Evolutionary conservation across 2,888 invertebrate species (phyloP).

Genomic region (Microchrysa polita): DNA sequence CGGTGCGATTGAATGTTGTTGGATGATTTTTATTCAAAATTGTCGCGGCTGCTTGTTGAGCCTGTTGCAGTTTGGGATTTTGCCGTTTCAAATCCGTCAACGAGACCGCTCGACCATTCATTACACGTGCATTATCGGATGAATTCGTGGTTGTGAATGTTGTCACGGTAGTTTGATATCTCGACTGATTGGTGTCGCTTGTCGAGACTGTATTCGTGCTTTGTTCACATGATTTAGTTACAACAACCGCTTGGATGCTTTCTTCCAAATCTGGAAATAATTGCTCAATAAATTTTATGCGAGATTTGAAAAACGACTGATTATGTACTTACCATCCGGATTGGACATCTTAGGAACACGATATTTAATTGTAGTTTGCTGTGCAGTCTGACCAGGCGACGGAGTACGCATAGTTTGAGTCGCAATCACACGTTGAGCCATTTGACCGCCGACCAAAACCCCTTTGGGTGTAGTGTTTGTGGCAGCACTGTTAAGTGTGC

Average conservation of each 20-base stretch:
- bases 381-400: neutral
- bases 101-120: slow-evolving; percentile 59
- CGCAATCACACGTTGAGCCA: slow-evolving; percentile 34
- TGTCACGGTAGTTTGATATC: slow-evolving; percentile 56
- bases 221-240: slow-evolving; percentile 56
- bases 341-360: slow-evolving; percentile 36
- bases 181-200: neutral
- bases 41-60: slow-evolving; percentile 62
- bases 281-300: neutral
- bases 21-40: slow-evolving; percentile 57
- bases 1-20: slow-evolving; percentile 65
- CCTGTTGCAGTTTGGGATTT: slow-evolving; percentile 57
- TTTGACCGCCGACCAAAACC: slow-evolving; percentile 51
- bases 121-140: slow-evolving; percentile 54
- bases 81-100: slow-evolving; percentile 60
- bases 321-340: slow-evolving; percentile 30
- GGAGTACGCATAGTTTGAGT: slow-evolving; percentile 35
- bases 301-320: slow-evolving; percentile 42
- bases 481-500: slow-evolving; percentile 42
- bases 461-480: slow-evolving; percentile 51
- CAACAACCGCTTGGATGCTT: slow-evolving; percentile 61
- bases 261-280: slow-evolving; percentile 59
- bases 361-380: slow-evolving; percentile 37
- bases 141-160: slow-evolving; percentile 55
- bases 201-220: slow-evolving; percentile 48